Conservation (phyloP, 2,888 invertebrate genomes). For the Leptopilina myrica region DNA sequence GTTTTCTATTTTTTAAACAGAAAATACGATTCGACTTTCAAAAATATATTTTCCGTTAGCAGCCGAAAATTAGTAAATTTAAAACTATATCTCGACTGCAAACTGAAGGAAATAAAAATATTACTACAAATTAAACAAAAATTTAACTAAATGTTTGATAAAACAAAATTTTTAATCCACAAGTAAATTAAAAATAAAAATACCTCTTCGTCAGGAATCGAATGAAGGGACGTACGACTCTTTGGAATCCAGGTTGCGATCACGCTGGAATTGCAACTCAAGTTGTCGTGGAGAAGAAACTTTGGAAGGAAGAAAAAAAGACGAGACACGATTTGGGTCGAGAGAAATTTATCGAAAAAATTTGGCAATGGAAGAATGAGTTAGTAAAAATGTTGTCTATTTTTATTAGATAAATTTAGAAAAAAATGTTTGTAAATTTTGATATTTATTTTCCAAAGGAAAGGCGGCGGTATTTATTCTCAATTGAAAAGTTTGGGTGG, state of each 20-base stretch:
- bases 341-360: constrained; percentile 92
- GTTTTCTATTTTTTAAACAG: constrained; percentile 35
- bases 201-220: constrained; percentile 82
- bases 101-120: no score
- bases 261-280: constrained; percentile 99
- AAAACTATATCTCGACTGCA: no score
- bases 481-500: constrained; percentile 94
- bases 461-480: constrained; percentile 85
- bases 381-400: background rate
- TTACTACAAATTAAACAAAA: no score
- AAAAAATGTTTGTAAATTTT: background rate
- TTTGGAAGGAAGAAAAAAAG: constrained; percentile 91
- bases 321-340: constrained; percentile 96
- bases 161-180: no score
- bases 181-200: no score
- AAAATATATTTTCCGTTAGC: no score
- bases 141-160: no score
- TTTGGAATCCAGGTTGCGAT: constrained; percentile 99
- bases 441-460: constrained; percentile 75
- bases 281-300: constrained; percentile 97
- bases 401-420: background rate
- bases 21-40: no score
- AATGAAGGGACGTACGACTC: constrained; percentile 93
- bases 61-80: no score
- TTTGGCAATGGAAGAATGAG: constrained; percentile 98